phyloP scores from a whole-genome alignment of 2,797 vertebrate species.

The Acropternis orthonyx region DNA sequence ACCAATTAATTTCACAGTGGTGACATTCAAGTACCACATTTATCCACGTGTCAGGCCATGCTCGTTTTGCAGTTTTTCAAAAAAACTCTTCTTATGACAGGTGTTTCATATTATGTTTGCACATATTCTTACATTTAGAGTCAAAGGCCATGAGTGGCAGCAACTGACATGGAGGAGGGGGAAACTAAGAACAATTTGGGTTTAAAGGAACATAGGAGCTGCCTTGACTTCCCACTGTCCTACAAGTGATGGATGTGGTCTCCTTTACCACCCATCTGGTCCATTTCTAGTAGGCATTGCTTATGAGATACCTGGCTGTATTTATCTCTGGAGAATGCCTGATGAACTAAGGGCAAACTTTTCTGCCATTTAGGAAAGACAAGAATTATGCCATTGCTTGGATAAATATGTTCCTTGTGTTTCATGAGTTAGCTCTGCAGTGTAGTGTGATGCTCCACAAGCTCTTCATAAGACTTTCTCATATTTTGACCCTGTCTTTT shows the following conservation, averaged over 20 bases:
- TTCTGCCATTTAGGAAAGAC: background rate
- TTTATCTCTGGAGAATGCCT: background rate
- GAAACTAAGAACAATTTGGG: rapidly evolving
- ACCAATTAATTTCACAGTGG: background rate
- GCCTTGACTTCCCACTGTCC: background rate
- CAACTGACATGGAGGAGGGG: background rate
- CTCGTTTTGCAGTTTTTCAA: background rate
- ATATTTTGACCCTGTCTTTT: background rate
- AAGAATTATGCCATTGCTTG: background rate
- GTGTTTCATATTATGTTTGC: background rate
- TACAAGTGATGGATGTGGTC: rapidly evolving
- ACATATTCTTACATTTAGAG: background rate
- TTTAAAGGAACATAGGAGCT: background rate
- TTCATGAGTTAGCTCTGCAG: background rate
- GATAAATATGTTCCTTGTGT: background rate
- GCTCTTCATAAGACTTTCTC: background rate
- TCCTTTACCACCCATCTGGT: background rate
- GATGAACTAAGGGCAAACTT: background rate
- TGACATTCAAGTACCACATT: background rate
- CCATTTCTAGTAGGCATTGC: background rate
- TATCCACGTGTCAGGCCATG: background rate
- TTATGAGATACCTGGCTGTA: background rate
- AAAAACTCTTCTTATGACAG: background rate
- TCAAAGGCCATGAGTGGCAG: background rate
- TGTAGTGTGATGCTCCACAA: rapidly evolving